Evolutionary conservation across 2,113 vertebrate species (phyloP), one percentile per base, ranked within the genome.

Genomic region (Psilopsiagon aurifrons): DNA sequence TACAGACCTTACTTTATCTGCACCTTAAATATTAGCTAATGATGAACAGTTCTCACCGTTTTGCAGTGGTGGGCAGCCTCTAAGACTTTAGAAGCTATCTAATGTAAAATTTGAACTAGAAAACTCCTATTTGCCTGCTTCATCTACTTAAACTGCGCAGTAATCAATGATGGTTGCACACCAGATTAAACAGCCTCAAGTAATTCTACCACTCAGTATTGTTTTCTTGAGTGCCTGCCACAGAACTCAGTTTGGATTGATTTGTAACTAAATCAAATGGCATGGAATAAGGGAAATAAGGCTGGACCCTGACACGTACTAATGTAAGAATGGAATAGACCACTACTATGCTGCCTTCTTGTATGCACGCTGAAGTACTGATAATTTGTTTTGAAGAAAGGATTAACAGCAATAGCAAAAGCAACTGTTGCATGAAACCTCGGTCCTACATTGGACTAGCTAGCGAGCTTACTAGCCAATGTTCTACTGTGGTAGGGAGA

Each of bases 161-260:
- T 63, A 92, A 86, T 82, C 86, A 86, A 68, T 71, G 76, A 88
- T 47, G 60, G 39, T 64, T 64, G 57, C 39, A 39, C 73, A 70
- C 86, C 87, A 90, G 94, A 93, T 47, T 79, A 90, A 97, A 93
- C 69, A 91, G 29, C 70, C 57, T 82, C 51, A 75, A 60, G 43
- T 84, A 91, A 78, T 44, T 92, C 82, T 84, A 22, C 69, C 51
- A 41, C 25, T 92, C 47, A 20, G 59, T 67, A 51, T 41, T 80
- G 67, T 73, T 92, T 88, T 76, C 47, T 73, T 55, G 47, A 71
- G 49, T 51, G 66, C 20, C 60, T 96, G 51, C n/a, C 35, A 74
- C 37, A 79, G 66, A 89, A 82, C 28, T 84, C 27, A 29, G 43
- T 20, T 19, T 68, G 54, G 71, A 86, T 5, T 94, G 90, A 93